A percentile compares a stretch with the other conserved stretches of the same genome.
Conservation (phyloP, 2,113 vertebrate species). For the Misgurnus mizolepis region DNA sequence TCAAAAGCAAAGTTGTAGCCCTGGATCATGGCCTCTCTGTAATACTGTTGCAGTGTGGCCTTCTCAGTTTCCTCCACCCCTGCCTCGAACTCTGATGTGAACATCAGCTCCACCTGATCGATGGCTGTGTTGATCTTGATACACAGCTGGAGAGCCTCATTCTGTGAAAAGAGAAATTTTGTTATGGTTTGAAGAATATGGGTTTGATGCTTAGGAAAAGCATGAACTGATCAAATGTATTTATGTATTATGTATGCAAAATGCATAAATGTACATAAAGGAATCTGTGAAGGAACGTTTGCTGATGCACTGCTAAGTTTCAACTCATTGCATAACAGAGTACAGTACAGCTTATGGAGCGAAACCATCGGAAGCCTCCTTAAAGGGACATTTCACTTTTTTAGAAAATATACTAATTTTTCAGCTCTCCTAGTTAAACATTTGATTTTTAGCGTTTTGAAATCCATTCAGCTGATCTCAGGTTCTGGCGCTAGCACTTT, state of each 20-base stretch:
- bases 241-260: too few species aligned
- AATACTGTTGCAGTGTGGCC: conserved; percentile 91
- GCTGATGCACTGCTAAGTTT: background rate
- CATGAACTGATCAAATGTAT: background rate
- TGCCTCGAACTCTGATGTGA: conserved; percentile 88
- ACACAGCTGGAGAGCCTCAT: conserved; percentile 91
- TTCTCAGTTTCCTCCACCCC: conserved; percentile 93
- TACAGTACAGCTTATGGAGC: background rate
- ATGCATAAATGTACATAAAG: too few species aligned
- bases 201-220: background rate
- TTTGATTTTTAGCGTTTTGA: too few species aligned
- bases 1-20: conserved; percentile 98
- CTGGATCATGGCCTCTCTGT: conserved; percentile 97
- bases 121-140: conserved; percentile 91
- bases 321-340: background rate
- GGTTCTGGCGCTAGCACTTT: too few species aligned
- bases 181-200: background rate
- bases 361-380: background rate
- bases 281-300: background rate
- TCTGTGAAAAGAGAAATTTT: conserved; percentile 69
- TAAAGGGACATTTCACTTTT: background rate
- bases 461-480: too few species aligned
- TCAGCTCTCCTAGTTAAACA: too few species aligned
- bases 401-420: too few species aligned
- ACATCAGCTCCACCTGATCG: conserved; percentile 92